Conservation (phyloP, 2,888 invertebrate species). For the Cheilosia pagana region DNA sequence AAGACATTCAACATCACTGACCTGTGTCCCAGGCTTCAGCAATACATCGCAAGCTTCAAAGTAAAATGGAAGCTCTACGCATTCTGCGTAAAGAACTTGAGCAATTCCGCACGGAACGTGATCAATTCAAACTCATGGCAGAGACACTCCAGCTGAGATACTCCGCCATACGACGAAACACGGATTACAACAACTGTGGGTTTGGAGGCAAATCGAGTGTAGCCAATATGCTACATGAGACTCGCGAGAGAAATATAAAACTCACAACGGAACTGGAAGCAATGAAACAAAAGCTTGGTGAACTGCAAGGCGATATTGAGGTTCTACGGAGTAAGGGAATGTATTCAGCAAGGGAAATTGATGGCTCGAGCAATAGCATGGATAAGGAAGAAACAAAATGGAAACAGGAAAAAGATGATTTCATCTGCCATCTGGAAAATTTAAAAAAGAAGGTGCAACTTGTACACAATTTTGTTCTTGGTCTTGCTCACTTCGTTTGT, state of each 20-base stretch:
- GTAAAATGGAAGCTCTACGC: constrained; percentile 92
- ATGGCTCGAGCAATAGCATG: constrained; percentile 1
- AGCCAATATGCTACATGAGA: constrained; percentile 86
- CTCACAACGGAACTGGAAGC: constrained; percentile 86
- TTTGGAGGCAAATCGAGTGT: constrained; percentile 83
- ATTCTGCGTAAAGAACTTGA: constrained; percentile 91
- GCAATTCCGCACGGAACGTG: constrained; percentile 90
- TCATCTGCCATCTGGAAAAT: constrained; percentile 82
- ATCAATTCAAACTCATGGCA: constrained; percentile 91
- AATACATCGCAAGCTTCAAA: constrained; percentile 89
- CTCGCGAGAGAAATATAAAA: constrained; percentile 86
- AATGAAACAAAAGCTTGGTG: constrained; percentile 88
- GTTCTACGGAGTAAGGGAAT: constrained; percentile 84
- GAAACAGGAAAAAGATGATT: constrained; percentile 82
- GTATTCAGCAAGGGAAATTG: constrained; percentile 61
- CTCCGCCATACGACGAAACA: constrained; percentile 84
- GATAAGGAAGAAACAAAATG: constrained; percentile 80
- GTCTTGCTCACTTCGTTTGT: background rate
- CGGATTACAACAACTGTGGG: constrained; percentile 80
- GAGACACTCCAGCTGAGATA: constrained; percentile 88
- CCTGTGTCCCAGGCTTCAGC: constrained; percentile 85
- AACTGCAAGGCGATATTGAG: constrained; percentile 88
- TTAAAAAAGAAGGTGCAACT: constrained; percentile 80
- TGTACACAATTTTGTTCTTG: background rate
- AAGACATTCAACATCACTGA: background rate